phyloP scores from a whole-genome alignment of 2,113 vertebrate genomes.

The Manacus vitellinus region DNA sequence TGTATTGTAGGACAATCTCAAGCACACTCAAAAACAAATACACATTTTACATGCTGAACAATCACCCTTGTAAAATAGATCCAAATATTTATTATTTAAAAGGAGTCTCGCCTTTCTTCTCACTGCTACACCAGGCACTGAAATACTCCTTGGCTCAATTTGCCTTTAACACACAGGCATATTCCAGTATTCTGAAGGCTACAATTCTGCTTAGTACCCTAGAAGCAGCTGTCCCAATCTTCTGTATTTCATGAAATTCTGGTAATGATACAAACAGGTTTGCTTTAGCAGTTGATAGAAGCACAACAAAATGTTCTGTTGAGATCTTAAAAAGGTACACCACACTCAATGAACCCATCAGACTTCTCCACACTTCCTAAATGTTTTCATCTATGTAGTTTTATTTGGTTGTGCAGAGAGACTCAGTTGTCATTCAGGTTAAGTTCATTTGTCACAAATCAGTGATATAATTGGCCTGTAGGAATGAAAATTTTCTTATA shows the following conservation, averaged over 20 bases:
- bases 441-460: background rate
- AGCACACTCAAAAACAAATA: background rate
- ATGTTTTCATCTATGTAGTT: background rate
- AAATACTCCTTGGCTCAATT: background rate
- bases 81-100: background rate
- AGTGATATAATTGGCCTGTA: background rate
- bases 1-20: background rate
- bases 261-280: background rate
- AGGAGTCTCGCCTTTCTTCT: background rate
- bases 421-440: background rate
- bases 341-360: background rate
- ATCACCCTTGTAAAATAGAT: background rate
- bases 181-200: background rate
- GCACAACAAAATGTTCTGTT: background rate
- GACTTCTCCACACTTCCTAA: background rate
- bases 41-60: background rate
- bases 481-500: background rate
- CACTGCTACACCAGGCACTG: background rate
- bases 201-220: background rate
- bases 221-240: background rate
- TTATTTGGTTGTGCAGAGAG: background rate
- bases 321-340: background rate
- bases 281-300: background rate
- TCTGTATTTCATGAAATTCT: background rate
- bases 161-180: background rate